These are phyloP conservation scores for Temnothorax longispinosus DNA, from an alignment of 1,140 invertebrate species.

Conservation along the genomic window DNA sequence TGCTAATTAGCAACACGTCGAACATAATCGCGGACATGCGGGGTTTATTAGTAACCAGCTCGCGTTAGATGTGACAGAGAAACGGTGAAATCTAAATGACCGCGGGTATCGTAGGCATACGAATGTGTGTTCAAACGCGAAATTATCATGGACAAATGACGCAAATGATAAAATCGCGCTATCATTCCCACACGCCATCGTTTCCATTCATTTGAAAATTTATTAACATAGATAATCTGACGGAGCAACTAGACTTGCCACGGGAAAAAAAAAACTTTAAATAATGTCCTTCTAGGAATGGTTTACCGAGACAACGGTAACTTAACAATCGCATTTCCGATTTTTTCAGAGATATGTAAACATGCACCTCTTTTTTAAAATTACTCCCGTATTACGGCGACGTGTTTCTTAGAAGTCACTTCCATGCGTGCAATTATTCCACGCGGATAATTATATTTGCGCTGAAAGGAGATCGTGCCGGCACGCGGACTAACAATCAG, in stretches of 20 bases:
- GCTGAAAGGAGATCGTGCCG: neutral
- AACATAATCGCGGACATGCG: neutral
- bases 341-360: neutral
- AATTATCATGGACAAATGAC: constrained; percentile 10
- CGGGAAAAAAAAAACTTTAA: neutral
- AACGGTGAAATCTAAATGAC: neutral
- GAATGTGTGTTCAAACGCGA: neutral
- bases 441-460: constrained; percentile 1
- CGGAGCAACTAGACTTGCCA: neutral
- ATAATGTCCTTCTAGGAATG: neutral
- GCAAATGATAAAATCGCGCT: constrained; percentile 8
- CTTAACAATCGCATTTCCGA: neutral
- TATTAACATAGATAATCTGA: constrained; percentile 44
- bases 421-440: neutral
- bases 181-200: neutral
- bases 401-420: neutral
- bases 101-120: neutral
- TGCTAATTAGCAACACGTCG: neutral
- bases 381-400: neutral
- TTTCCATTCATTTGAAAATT: constrained; percentile 10
- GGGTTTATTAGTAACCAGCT: too few species aligned
- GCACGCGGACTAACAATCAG: neutral
- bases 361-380: neutral
- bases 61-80: neutral
- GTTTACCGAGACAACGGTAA: neutral